phyloP scores from a whole-genome alignment of 2,888 invertebrate species.

The Alsophila aescularia region DNA sequence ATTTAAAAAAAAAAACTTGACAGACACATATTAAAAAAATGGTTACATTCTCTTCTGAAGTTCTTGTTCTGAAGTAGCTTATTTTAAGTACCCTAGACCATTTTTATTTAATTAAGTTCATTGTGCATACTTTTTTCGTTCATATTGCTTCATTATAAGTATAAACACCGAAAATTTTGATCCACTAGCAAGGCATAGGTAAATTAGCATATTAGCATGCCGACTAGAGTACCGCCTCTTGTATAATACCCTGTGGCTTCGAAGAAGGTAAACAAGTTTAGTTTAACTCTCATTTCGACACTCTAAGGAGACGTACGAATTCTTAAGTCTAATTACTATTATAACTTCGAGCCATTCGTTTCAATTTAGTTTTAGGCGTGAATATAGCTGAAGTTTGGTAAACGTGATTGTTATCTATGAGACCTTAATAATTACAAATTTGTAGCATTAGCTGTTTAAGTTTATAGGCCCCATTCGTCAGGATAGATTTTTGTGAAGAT shows the following conservation, averaged over 20 bases:
- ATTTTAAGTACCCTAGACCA: too few species aligned
- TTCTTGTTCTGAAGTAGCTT: too few species aligned
- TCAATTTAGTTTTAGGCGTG: slow-evolving; percentile 64
- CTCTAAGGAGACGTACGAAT: slow-evolving; percentile 59
- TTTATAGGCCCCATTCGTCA: slow-evolving; percentile 11
- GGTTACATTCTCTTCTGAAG: too few species aligned
- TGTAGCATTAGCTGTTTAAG: slow-evolving; percentile 24
- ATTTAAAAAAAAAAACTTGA: too few species aligned
- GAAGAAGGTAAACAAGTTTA: slow-evolving; percentile 75
- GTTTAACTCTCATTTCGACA: slow-evolving; percentile 76
- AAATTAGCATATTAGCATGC: not conserved
- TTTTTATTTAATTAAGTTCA: too few species aligned
- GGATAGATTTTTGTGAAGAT: not conserved
- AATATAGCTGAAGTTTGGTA: slow-evolving; percentile 39
- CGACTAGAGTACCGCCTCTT: not conserved
- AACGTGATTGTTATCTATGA: slow-evolving; percentile 38
- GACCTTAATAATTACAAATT: slow-evolving; percentile 26
- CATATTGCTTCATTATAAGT: too few species aligned
- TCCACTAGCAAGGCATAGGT: not conserved
- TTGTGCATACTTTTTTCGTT: too few species aligned
- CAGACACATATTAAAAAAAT: too few species aligned
- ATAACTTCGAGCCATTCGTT: slow-evolving; percentile 73
- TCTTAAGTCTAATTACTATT: slow-evolving; percentile 71
- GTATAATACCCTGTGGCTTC: slow-evolving; percentile 39
- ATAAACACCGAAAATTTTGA: too few species aligned